Conservation (phyloP, 2,888 invertebrate species). For the Anodontia alba region DNA sequence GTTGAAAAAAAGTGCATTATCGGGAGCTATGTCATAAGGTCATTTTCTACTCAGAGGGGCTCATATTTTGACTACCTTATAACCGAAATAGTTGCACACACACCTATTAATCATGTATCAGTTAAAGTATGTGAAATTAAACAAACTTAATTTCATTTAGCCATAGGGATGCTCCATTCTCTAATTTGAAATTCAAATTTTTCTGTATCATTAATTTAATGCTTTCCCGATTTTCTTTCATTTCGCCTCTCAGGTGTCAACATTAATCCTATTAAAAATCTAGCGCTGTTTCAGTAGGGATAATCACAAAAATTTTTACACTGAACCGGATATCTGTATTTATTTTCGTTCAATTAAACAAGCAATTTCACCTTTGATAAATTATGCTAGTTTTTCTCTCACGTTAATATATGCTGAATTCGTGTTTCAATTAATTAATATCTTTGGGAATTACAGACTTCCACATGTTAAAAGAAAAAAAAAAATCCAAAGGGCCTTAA, state of each 20-base stretch:
- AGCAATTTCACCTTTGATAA: slow-evolving; percentile 44
- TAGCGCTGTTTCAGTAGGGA: slow-evolving; percentile 10
- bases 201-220: slow-evolving; percentile 46
- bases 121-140: slow-evolving; percentile 50
- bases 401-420: slow-evolving; percentile 52
- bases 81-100: slow-evolving; percentile 1
- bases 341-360: slow-evolving; percentile 64
- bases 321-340: slow-evolving; percentile 41
- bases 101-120: slow-evolving; percentile 18
- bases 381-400: slow-evolving; percentile 47
- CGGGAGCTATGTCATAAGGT: too few species aligned
- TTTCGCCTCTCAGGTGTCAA: slow-evolving; percentile 56
- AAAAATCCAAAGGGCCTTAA: slow-evolving; percentile 27
- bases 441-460: slow-evolving; percentile 49
- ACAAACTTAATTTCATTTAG: slow-evolving; percentile 56
- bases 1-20: too few species aligned
- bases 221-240: slow-evolving; percentile 32
- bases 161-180: slow-evolving; percentile 34
- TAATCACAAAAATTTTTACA: slow-evolving; percentile 39
- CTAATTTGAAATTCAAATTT: slow-evolving; percentile 55
- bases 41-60: too few species aligned
- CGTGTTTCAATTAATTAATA: slow-evolving; percentile 56
- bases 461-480: slow-evolving; percentile 44
- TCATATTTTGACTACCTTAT: slow-evolving; percentile 2
- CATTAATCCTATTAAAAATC: slow-evolving; percentile 60